Percentiles rank a stretch among this genome's conserved stretches.
phyloP scores from a whole-genome alignment of 2,888 invertebrate species.

The Laothoe populi region DNA sequence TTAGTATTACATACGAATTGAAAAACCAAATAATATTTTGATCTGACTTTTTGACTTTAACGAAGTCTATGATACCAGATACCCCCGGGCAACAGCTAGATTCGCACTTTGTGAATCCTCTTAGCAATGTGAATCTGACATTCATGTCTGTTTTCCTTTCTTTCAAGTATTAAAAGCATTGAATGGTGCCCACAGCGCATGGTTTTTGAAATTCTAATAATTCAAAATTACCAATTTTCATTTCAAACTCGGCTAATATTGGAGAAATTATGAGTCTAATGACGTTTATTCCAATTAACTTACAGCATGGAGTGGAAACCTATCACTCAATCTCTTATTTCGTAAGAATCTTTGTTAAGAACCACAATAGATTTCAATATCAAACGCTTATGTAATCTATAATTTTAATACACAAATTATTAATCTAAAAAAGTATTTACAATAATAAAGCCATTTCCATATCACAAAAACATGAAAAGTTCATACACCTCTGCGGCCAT shows the following conservation, averaged over 20 bases:
- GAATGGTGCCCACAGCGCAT: background rate
- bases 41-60: background rate
- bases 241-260: no score
- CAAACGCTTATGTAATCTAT: background rate
- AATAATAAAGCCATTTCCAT: no score
- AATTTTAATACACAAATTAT: conserved; percentile 7
- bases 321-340: no score
- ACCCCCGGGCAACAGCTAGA: conserved; percentile 28
- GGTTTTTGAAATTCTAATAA: background rate
- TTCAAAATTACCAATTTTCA: no score
- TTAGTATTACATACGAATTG: no score
- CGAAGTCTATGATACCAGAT: conserved; percentile 3
- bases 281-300: background rate
- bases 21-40: no score
- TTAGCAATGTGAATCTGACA: conserved; percentile 43
- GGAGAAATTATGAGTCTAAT: background rate
- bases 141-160: conserved; percentile 40
- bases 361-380: conserved; percentile 21
- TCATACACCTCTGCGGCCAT: conserved; percentile 32
- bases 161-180: conserved; percentile 35
- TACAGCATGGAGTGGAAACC: background rate
- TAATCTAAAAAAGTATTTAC: background rate
- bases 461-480: background rate
- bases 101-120: conserved; percentile 43
- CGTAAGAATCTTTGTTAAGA: no score